Base-by-base conservation (phyloP, 2,113 vertebrate genomes). In the Plecotus auritus region DNA sequence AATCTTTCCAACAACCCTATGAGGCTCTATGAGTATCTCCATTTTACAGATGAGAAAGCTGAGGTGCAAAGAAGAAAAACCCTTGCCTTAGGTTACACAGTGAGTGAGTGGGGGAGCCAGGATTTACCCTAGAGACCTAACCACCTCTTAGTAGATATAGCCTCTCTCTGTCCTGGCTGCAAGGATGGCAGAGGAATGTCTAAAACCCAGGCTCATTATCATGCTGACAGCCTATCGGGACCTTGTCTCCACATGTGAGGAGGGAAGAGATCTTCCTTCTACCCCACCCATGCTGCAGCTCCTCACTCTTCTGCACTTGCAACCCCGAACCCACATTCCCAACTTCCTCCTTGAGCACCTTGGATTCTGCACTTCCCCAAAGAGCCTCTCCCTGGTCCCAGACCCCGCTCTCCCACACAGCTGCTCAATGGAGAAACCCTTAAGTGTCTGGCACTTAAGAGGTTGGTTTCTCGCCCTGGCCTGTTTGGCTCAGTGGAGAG, bases 201-300 rank as follows among this genome's bases (percentile, higher is more conserved):
- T 30, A 30, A 86, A 45, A 64, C 42, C 32, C 54, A 42, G 54
- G 74, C 67, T 32, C 40, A 7, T 32, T 30, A 26, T 47, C 13
- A 1, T 23, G 42, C 40, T 17, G 22, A 28, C 8, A 22, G 37
- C 32, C 32, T 26, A 12, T 17, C 22, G 28, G 18, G 59, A 37
- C 40, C 67, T 42, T 35, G 45, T 61, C 66, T 49, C 77, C 10
- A 18, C 2, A 1, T 0, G 0, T 11, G 20, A 2, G 35, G 51
- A 16, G 8, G n/a, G 32, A 20, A 13, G 26, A 76, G 37, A 12
- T 74, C 64, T 64, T 40, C 30, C 93, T 72, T 7, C 28, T 9
- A 14, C 35, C 4, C 49, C 0, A 2, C 40, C n/a, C 32, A n/a
- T 4, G 6, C 45, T 18, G 37, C 8, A 40, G 28, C 10, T 28